These are phyloP conservation scores for Galbula dea DNA, from an alignment of 2,113 vertebrate species.

Conservation along the genomic window DNA sequence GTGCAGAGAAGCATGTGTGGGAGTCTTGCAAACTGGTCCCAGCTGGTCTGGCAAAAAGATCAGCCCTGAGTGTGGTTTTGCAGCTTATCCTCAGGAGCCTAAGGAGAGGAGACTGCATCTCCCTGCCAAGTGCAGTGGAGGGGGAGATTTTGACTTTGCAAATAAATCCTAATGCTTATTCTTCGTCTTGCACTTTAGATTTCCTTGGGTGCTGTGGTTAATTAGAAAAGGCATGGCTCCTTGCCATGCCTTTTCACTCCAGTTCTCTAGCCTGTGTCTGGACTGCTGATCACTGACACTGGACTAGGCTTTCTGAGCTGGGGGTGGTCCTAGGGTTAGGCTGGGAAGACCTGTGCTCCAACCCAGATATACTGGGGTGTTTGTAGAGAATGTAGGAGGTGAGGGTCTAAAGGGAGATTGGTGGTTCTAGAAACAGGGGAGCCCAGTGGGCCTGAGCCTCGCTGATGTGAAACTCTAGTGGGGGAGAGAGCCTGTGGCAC, in stretches of 20 bases:
- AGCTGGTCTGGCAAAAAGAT: conserved; percentile 3
- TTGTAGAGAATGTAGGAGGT: neutral
- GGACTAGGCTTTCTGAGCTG: neutral
- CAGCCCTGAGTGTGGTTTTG: neutral
- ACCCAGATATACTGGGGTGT: neutral
- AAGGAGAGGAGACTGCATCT: neutral
- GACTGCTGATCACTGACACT: neutral
- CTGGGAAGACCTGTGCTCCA: neutral
- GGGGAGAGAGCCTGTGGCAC: neutral
- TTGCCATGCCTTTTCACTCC: neutral
- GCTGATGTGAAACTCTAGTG: neutral
- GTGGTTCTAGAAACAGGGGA: neutral
- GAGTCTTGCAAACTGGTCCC: neutral
- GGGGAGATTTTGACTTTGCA: neutral
- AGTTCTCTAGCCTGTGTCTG: neutral
- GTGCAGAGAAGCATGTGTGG: neutral
- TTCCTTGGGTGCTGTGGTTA: neutral
- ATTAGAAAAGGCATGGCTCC: neutral
- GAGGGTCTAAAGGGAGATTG: neutral
- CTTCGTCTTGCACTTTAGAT: neutral
- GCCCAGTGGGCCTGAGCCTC: neutral
- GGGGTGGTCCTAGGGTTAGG: neutral
- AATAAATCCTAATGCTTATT: neutral
- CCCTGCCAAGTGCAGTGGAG: neutral
- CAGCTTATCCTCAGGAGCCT: neutral